A percentile compares a stretch with the other conserved stretches of the same genome.
These are phyloP conservation scores for Vireo griseus DNA, from an alignment of 2,797 vertebrate genomes.

Conservation along the genomic window DNA sequence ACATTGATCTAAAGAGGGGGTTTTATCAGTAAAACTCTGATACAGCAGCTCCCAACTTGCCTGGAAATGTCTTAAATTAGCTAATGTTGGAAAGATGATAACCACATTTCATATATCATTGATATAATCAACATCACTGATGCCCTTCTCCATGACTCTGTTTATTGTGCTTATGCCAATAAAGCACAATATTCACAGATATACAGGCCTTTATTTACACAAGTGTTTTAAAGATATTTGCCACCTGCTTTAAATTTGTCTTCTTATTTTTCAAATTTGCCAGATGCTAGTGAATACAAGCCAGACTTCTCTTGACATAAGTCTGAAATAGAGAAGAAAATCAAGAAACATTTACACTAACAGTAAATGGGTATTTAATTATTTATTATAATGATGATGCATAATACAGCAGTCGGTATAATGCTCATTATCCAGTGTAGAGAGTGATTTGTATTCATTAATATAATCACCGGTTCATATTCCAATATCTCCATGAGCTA, in stretches of 20 bases:
- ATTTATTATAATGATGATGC: background rate
- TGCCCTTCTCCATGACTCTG: background rate
- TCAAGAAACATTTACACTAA: background rate
- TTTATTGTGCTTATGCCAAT: background rate
- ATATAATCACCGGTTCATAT: background rate
- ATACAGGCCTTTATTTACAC: background rate
- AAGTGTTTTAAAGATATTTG: background rate
- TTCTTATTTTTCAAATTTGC: background rate
- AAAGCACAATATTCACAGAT: too few species aligned
- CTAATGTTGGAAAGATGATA: background rate
- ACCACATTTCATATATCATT: background rate
- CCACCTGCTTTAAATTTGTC: background rate
- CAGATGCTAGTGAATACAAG: background rate
- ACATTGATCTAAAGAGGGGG: background rate
- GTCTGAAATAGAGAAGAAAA: background rate
- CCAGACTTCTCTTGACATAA: background rate
- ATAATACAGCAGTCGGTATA: background rate
- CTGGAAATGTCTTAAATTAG: background rate
- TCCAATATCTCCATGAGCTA: background rate
- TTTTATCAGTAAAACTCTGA: background rate
- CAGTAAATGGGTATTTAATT: slow-evolving; percentile 2
- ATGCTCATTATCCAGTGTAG: background rate
- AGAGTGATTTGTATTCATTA: slow-evolving; percentile 14
- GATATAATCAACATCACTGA: background rate
- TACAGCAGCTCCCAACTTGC: background rate